phyloP scores from a whole-genome alignment of 2,113 vertebrate species.

The Myiagra hebetior region DNA sequence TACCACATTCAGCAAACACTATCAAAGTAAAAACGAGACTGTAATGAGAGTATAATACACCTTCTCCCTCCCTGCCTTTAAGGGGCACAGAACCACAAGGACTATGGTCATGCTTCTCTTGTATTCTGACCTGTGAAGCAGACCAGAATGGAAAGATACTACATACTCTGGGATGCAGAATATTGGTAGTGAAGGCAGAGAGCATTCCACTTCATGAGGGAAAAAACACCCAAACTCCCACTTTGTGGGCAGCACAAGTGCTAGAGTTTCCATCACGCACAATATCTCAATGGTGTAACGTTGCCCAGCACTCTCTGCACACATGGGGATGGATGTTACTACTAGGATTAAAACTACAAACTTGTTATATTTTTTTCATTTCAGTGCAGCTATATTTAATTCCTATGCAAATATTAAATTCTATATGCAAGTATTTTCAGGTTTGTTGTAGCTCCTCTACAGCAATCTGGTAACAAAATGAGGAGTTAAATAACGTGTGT shows the following conservation, averaged over 20 bases:
- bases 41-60: not conserved
- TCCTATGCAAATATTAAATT: not conserved
- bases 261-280: not conserved
- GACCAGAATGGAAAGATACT: not conserved
- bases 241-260: not conserved
- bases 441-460: not conserved
- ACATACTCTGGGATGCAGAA: not conserved
- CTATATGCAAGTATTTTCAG: not conserved
- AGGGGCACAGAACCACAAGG: not conserved
- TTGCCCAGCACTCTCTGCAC: not conserved
- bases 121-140: not conserved
- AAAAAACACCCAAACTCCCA: not conserved
- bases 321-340: not conserved
- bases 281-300: not conserved
- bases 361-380: not conserved
- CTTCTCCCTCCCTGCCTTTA: not conserved
- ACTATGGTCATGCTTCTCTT: not conserved
- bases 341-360: not conserved
- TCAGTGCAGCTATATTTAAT: not conserved
- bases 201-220: not conserved
- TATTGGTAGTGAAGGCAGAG: not conserved
- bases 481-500: not conserved
- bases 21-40: not conserved
- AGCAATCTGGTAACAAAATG: not conserved
- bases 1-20: not conserved